Evolutionary conservation across 2,888 invertebrate genomes (phyloP).

Genomic region (Romanomermis culicivorax): DNA sequence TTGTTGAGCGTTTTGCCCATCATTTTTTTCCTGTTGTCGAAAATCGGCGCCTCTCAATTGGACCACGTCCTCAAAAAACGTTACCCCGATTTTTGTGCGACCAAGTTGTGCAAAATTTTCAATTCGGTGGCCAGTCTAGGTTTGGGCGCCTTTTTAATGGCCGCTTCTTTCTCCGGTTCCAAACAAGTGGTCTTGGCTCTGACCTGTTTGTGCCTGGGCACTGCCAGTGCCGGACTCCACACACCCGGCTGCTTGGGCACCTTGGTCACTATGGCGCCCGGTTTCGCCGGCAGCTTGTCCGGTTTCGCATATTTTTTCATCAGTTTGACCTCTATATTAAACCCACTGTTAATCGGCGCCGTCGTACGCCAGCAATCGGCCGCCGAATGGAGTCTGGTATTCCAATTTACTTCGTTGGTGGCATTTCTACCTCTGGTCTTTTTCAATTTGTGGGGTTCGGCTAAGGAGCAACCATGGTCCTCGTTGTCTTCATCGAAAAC

Average conservation of each 20-base stretch:
- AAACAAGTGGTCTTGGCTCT: not conserved
- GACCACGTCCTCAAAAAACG: not conserved
- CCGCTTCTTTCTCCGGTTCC: slow-evolving; percentile 1
- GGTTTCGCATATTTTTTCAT: slow-evolving; percentile 7
- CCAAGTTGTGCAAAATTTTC: slow-evolving; percentile 4
- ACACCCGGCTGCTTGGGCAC: slow-evolving; percentile 7
- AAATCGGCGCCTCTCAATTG: slow-evolving; percentile 4
- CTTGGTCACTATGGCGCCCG: slow-evolving; percentile 9
- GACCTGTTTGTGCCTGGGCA: not conserved
- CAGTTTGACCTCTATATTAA: slow-evolving; percentile 3
- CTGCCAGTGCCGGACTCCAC: slow-evolving; percentile 9
- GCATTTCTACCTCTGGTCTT: slow-evolving; percentile 7
- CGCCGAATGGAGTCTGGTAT: slow-evolving; percentile 2
- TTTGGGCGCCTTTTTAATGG: slow-evolving; percentile 5
- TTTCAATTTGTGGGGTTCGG: slow-evolving; percentile 10
- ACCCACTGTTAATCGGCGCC: not conserved
- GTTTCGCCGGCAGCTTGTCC: slow-evolving; percentile 7
- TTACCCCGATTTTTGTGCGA: not conserved
- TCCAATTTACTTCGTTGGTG: not conserved
- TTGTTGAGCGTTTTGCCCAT: slow-evolving; percentile 3
- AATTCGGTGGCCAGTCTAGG: slow-evolving; percentile 4
- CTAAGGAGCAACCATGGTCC: slow-evolving; percentile 8
- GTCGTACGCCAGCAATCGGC: not conserved
- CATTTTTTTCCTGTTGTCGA: slow-evolving; percentile 2
- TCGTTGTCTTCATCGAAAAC: too few relatives aligned